These are phyloP conservation scores for Drosophila pegasa DNA, from an alignment of 2,888 invertebrate genomes.

Conservation along the genomic window DNA sequence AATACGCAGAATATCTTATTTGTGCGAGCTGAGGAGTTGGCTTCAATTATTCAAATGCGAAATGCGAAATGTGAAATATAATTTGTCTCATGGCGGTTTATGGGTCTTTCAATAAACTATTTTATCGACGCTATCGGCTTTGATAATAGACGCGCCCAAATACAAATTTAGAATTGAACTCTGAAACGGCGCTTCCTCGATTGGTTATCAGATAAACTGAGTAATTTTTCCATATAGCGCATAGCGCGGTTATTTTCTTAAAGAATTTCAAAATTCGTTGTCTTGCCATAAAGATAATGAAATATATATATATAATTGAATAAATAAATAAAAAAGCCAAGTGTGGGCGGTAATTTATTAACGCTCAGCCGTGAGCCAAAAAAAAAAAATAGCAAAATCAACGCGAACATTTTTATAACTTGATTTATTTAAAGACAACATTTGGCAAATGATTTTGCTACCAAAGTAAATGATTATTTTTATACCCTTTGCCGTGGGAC, in stretches of 20 bases:
- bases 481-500: conserved; percentile 34
- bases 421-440: conserved; percentile 75
- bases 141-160: conserved; percentile 40
- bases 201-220: conserved; percentile 52
- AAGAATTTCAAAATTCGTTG: conserved; percentile 54
- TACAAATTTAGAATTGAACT: conserved; percentile 23
- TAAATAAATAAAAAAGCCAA: conserved; percentile 25
- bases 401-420: conserved; percentile 75
- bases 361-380: conserved; percentile 66
- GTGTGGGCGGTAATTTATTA: conserved; percentile 74
- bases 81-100: conserved; percentile 67
- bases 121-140: conserved; percentile 67
- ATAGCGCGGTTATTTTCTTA: conserved; percentile 19
- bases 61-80: conserved; percentile 49
- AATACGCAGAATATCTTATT: conserved; percentile 9
- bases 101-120: conserved; percentile 59
- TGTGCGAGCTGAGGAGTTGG: neutral
- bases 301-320: conserved; percentile 14
- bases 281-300: conserved; percentile 65
- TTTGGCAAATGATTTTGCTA: conserved; percentile 64
- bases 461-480: conserved; percentile 56
- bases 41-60: conserved; percentile 37
- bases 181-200: conserved; percentile 49
- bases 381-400: conserved; percentile 56
- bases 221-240: conserved; percentile 25